Evolutionary conservation across 2,888 invertebrate species (phyloP), one percentile per base, ranked within the genome.

Genomic region (Esperia sulphurella): DNA sequence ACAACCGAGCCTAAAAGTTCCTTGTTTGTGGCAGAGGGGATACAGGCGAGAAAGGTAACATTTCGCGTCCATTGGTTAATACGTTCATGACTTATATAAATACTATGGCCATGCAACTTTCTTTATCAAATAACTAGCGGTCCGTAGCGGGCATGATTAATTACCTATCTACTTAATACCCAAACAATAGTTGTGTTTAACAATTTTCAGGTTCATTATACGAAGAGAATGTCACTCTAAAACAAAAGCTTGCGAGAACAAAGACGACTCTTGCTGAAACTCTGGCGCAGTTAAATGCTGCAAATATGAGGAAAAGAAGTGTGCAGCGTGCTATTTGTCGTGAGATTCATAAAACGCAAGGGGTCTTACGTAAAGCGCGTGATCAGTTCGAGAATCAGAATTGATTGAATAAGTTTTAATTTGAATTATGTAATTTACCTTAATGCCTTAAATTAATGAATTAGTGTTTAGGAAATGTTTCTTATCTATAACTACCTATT

Each of bases 251-350:
- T 56, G 88, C 92, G 53, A 91, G 93, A 72, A 94, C 94, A 12
- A 93, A 93, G 67, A 91, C 93, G 50, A 94, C 95, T 29, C 90
- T 96, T 50, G 95, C 95, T 67, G 94, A 95, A 61, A 95, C 96
- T 6, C 91, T 94, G 57, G 91, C 92, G 49, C 94, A 95, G 72
- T 84, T 96, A 44, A 93, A 93, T 59, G 91, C 93, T 10, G 94
- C 95, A 42, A 96, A 96, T 77, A 92, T 94, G 76, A 92, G 94
- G 59, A 96, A 96, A 77, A 93, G 94, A 68, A 94, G 93, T 76
- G 94, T 96, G 33, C 96, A 96, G 75, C 94, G 94, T 66, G 95
- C 95, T 41, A 95, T 97, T 71, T 95, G 94, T 73, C 92, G 93
- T 65, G 94, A 95, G 81, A 93, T 95, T 63, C 93, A 94, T 68